These are phyloP conservation scores for Campoplex capitator DNA, from an alignment of 2,888 invertebrate species.

Conservation along the genomic window DNA sequence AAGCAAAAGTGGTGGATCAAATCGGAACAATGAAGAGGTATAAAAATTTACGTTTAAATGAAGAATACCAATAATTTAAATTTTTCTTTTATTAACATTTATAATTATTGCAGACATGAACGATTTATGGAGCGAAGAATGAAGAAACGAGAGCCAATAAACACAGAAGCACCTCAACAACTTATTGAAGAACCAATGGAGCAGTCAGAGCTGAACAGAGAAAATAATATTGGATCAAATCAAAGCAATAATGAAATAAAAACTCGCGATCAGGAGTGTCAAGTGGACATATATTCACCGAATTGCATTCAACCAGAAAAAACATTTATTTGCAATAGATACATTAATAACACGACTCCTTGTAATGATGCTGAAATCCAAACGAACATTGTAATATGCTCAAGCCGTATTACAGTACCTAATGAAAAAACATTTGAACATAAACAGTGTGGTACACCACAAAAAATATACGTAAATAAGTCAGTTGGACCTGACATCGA, in stretches of 20 bases:
- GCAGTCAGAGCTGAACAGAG: neutral
- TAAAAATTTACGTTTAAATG: neutral
- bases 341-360: constrained; percentile 36
- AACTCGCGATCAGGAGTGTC: constrained; percentile 50
- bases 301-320: constrained; percentile 35
- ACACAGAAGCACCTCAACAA: neutral
- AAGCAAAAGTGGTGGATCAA: constrained; percentile 29
- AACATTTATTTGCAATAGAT: constrained; percentile 60
- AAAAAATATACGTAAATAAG: constrained; percentile 49
- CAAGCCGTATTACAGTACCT: neutral
- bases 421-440: constrained; percentile 55
- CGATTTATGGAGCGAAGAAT: constrained; percentile 26
- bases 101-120: constrained; percentile 21
- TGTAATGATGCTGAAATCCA: constrained; percentile 61
- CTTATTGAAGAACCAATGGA: neutral
- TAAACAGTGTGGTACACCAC: constrained; percentile 55
- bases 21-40: constrained; percentile 32
- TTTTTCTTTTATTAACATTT: constrained; percentile 15
- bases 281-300: constrained; percentile 54
- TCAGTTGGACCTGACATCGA: constrained; percentile 43
- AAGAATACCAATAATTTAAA: constrained; percentile 6
- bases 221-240: constrained; percentile 14
- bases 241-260: constrained; percentile 14
- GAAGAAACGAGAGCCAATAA: constrained; percentile 4
- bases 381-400: constrained; percentile 33